phyloP scores from a whole-genome alignment of 2,888 invertebrate species.

The Agrochola lychnidis region DNA sequence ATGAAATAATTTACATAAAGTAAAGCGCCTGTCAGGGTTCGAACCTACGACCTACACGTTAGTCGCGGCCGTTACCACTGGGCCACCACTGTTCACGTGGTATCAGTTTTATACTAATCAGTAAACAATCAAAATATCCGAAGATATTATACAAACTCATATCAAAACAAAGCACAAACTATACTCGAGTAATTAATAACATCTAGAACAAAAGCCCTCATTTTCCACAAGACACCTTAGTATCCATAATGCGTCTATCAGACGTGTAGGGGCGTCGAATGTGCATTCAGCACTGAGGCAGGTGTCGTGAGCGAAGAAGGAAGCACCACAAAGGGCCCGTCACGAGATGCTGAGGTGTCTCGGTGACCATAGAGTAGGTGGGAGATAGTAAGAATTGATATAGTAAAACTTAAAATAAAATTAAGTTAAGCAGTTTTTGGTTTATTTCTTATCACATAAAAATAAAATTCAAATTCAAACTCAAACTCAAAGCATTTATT shows the following conservation, averaged over 20 bases:
- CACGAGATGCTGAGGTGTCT: constrained; percentile 77
- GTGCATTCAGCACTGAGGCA: constrained; percentile 77
- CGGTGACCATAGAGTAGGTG: constrained; percentile 66
- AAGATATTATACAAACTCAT: background rate
- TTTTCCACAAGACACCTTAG: constrained; percentile 34
- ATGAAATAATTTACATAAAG: no score
- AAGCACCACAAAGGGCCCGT: constrained; percentile 81
- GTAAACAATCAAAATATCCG: background rate
- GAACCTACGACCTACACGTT: no score
- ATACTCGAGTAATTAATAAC: constrained; percentile 48
- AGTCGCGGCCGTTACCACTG: no score
- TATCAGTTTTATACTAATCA: background rate
- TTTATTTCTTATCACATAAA: background rate
- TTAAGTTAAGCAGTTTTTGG: background rate
- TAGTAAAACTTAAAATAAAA: background rate
- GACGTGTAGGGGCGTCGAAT: constrained; percentile 74
- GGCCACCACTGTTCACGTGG: no score
- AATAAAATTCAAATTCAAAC: background rate
- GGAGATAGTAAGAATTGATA: constrained; percentile 1
- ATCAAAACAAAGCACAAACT: constrained; percentile 7
- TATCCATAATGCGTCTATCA: constrained; percentile 68
- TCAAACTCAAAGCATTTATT: no score
- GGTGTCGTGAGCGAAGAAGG: constrained; percentile 76
- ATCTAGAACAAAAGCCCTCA: constrained; percentile 43
- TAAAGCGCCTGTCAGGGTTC: no score